phyloP scores from a whole-genome alignment of 1,140 invertebrate genomes.

The Procambarus clarkii region DNA sequence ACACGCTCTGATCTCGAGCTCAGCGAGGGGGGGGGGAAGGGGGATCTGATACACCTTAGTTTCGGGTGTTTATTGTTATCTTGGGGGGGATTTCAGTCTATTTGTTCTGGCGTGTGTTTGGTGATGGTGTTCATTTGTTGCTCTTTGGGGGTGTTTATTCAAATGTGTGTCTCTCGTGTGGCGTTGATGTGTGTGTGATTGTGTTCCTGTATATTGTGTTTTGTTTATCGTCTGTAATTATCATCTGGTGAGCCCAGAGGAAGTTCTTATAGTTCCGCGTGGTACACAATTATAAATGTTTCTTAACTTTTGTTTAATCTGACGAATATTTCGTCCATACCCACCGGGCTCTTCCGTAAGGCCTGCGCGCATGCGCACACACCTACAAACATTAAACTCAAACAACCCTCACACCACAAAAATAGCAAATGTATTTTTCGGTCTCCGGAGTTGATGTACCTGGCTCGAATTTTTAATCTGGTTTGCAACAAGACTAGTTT shows the following conservation, averaged over 20 bases:
- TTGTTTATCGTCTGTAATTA: too few relatives aligned
- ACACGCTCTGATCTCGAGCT: constrained; percentile 57
- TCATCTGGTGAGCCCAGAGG: too few relatives aligned
- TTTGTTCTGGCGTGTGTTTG: constrained; percentile 11
- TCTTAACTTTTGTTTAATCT: too few relatives aligned
- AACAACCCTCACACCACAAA: neutral
- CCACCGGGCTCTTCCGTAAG: too few relatives aligned
- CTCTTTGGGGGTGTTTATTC: neutral
- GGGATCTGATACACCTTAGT: constrained; percentile 62
- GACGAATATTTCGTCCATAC: too few relatives aligned
- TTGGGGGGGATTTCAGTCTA: constrained; percentile 8
- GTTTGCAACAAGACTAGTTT: constrained; percentile 69
- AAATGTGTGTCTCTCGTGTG: neutral
- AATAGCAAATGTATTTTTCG: neutral
- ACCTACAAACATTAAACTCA: neutral
- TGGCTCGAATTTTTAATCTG: constrained; percentile 68
- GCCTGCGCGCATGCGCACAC: neutral
- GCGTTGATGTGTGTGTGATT: neutral
- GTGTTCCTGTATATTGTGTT: neutral
- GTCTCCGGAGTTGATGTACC: constrained; percentile 32
- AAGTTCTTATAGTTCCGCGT: too few relatives aligned
- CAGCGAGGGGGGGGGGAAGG: neutral
- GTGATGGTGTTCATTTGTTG: neutral
- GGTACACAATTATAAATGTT: too few relatives aligned
- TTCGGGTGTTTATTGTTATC: constrained; percentile 54